phyloP scores from a whole-genome alignment of 2,888 invertebrate species.

The Tridacna gigas region DNA sequence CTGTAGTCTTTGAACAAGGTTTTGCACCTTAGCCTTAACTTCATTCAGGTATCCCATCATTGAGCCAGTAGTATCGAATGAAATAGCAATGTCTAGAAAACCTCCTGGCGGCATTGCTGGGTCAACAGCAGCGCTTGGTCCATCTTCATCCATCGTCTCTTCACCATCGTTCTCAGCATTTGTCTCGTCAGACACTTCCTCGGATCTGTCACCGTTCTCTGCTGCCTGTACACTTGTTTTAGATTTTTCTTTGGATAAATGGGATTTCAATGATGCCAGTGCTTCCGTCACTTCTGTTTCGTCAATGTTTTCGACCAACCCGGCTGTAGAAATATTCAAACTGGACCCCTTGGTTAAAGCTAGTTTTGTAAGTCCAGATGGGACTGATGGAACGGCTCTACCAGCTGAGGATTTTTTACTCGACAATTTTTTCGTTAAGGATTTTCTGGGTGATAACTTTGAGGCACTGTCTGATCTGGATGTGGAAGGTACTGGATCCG shows the following conservation, averaged over 20 bases:
- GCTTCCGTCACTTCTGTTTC: conserved; percentile 48
- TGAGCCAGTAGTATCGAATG: conserved; percentile 81
- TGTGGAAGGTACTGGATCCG: conserved; percentile 2
- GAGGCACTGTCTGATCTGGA: conserved; percentile 15
- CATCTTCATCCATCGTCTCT: conserved; percentile 1
- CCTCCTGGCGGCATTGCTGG: conserved; percentile 63
- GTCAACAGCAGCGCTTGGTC: conserved; percentile 12
- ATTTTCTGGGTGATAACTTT: conserved; percentile 1
- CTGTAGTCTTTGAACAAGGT: conserved; percentile 74
- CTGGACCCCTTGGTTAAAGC: conserved; percentile 33
- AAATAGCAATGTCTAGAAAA: conserved; percentile 77
- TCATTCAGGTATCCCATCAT: conserved; percentile 75
- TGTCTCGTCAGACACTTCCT: not conserved
- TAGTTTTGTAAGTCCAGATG: conserved; percentile 51
- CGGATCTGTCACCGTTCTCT: not conserved
- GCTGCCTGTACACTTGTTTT: not conserved
- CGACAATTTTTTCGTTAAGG: conserved; percentile 33
- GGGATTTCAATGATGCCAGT: conserved; percentile 36
- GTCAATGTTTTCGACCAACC: conserved; percentile 38
- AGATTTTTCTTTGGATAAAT: conserved; percentile 18
- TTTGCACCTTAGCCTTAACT: conserved; percentile 69
- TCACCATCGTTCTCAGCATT: conserved; percentile 2
- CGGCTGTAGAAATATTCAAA: conserved; percentile 29
- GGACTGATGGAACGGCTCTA: conserved; percentile 32
- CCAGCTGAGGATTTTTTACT: conserved; percentile 24